Percentiles rank a stretch among this genome's conserved stretches.
phyloP scores from a whole-genome alignment of 2,888 invertebrate species.

The Metallyticus violacea region DNA sequence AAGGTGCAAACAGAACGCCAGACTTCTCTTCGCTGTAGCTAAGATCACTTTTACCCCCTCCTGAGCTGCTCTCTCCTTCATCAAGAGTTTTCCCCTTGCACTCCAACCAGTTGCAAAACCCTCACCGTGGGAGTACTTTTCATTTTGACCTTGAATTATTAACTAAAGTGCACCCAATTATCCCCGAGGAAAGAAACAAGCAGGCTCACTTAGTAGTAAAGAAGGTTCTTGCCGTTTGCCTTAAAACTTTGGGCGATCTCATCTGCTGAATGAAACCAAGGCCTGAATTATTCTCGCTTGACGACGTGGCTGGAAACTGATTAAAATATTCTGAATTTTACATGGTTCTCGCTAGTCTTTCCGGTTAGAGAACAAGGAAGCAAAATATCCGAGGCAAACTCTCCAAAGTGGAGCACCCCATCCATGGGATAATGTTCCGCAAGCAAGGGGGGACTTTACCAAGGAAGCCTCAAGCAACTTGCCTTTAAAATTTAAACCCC shows the following conservation, averaged over 20 bases:
- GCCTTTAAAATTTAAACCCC: neutral
- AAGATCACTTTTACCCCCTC: neutral
- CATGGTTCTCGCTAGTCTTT: neutral
- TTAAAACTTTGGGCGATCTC: neutral
- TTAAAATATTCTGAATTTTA: slow-evolving; percentile 14
- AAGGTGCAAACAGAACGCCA: no score
- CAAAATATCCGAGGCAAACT: neutral
- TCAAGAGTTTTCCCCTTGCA: neutral
- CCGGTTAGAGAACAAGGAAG: neutral
- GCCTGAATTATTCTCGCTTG: neutral
- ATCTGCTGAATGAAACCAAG: neutral
- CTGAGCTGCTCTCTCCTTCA: neutral
- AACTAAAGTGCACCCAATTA: neutral
- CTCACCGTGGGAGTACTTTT: neutral
- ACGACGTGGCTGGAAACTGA: neutral
- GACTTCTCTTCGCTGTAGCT: no score
- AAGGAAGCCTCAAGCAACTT: neutral
- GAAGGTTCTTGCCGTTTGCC: neutral
- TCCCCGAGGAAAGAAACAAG: neutral
- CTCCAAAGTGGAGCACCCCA: neutral
- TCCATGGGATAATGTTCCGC: no score
- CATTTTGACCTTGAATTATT: neutral
- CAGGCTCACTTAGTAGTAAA: neutral
- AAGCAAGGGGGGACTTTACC: neutral
- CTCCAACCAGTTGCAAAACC: neutral